A percentile compares a stretch with the other conserved stretches of the same genome.
These are phyloP conservation scores for Physeter macrocephalus DNA, from an alignment of 2,113 vertebrate species.

Conservation along the genomic window DNA sequence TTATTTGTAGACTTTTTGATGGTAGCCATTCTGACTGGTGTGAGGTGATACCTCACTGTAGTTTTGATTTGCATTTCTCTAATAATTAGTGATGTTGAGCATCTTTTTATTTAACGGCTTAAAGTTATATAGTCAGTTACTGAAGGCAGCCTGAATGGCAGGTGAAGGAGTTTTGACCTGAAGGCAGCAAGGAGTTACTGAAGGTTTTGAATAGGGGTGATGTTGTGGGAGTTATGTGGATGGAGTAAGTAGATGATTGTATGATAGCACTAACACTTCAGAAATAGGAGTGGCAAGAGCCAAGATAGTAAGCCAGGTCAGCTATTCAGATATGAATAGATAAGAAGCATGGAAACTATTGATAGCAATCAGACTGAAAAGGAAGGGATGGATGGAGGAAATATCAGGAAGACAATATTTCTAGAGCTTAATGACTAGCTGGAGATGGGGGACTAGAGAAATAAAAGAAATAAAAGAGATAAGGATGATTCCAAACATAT, in stretches of 20 bases:
- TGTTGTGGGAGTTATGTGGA: not conserved
- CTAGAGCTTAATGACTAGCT: not conserved
- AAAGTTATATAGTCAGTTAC: not conserved
- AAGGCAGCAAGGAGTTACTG: not conserved
- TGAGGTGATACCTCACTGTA: no score
- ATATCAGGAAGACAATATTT: not conserved
- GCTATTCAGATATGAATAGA: not conserved
- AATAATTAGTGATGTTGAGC: not conserved
- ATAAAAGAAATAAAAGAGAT: not conserved
- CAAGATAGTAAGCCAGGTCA: not conserved
- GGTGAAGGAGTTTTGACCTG: not conserved
- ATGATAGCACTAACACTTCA: not conserved
- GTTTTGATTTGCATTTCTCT: not conserved
- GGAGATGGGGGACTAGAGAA: not conserved
- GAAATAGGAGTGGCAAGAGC: not conserved
- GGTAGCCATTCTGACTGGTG: no score
- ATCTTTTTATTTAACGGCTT: not conserved
- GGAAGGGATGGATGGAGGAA: not conserved
- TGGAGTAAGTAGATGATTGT: not conserved
- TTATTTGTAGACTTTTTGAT: no score
- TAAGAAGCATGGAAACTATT: not conserved
- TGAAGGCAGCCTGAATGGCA: not conserved
- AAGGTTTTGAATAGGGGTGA: not conserved
- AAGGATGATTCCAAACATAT: not conserved
- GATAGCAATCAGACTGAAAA: not conserved